phyloP scores from a whole-genome alignment of 2,888 invertebrate genomes.

The Hydraecia micacea region DNA sequence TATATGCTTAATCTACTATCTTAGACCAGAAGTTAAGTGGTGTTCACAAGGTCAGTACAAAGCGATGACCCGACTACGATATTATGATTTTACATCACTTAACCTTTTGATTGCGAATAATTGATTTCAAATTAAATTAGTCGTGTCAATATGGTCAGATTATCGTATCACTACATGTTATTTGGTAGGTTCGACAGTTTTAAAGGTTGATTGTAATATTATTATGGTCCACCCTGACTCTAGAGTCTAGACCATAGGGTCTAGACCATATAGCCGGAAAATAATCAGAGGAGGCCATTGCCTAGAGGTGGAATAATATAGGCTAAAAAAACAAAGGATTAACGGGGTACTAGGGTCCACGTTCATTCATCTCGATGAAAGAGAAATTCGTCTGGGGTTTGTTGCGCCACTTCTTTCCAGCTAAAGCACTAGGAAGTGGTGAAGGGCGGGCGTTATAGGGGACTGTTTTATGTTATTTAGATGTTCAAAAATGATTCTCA shows the following conservation, averaged over 20 bases:
- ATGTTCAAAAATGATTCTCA: neutral
- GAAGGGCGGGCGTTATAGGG: neutral
- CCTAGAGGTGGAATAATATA: too few species aligned
- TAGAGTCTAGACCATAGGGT: neutral
- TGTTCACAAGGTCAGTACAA: conserved; percentile 13
- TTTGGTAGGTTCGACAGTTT: neutral
- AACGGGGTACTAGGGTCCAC: neutral
- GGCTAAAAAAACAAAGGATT: neutral
- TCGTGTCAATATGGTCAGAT: conserved; percentile 1
- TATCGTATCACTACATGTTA: neutral
- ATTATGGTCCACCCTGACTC: neutral
- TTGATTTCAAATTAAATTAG: conserved; percentile 29
- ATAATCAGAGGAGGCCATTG: neutral
- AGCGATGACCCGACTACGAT: conserved; percentile 24
- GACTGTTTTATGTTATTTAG: too few species aligned
- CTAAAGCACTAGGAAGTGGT: neutral
- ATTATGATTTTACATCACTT: conserved; percentile 45
- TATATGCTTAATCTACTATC: conserved; percentile 18
- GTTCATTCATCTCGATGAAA: neutral
- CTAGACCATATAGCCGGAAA: neutral
- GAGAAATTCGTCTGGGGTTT: neutral
- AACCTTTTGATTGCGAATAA: conserved; percentile 46
- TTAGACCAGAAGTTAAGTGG: conserved; percentile 24
- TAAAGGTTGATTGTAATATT: too few species aligned
- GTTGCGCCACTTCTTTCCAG: neutral